phyloP scores from a whole-genome alignment of 1,140 invertebrate species.

The Polyergus mexicanus region DNA sequence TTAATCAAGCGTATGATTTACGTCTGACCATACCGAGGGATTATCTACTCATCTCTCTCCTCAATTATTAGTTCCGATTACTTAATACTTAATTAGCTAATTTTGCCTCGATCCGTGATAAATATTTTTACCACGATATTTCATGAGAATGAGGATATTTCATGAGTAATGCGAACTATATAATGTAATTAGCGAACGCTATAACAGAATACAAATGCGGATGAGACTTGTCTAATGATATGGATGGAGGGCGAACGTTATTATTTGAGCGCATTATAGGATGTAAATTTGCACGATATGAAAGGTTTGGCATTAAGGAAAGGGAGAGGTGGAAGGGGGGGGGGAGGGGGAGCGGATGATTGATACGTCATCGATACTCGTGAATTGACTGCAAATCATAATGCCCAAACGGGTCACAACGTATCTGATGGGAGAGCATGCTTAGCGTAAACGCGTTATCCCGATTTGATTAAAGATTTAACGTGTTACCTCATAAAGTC shows the following conservation, averaged over 20 bases:
- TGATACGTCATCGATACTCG: conserved; percentile 21
- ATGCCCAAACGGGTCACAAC: not conserved
- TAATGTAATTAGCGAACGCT: conserved; percentile 26
- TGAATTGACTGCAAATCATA: conserved; percentile 41
- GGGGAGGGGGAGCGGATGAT: not conserved
- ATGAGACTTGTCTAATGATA: not conserved
- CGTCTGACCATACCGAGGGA: not conserved
- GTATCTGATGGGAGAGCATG: conserved; percentile 9
- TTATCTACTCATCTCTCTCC: not conserved
- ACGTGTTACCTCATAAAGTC: conserved; percentile 44
- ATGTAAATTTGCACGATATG: conserved; percentile 3
- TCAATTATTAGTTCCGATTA: not conserved
- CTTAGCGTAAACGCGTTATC: conserved; percentile 21
- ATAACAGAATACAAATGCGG: not conserved
- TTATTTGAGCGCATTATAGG: not conserved
- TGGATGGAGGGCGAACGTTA: not conserved
- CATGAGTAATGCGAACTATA: not conserved
- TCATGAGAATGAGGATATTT: not conserved
- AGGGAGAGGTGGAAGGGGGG: too few species aligned
- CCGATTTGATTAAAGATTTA: conserved; percentile 54
- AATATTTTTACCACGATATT: conserved; percentile 3
- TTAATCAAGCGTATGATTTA: not conserved
- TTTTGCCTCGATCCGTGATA: not conserved
- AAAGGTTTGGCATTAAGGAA: not conserved
- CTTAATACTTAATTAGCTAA: conserved; percentile 29